Evolutionary conservation across 2,113 vertebrate genomes (phyloP).

Genomic region (Delphinapterus leucas): DNA sequence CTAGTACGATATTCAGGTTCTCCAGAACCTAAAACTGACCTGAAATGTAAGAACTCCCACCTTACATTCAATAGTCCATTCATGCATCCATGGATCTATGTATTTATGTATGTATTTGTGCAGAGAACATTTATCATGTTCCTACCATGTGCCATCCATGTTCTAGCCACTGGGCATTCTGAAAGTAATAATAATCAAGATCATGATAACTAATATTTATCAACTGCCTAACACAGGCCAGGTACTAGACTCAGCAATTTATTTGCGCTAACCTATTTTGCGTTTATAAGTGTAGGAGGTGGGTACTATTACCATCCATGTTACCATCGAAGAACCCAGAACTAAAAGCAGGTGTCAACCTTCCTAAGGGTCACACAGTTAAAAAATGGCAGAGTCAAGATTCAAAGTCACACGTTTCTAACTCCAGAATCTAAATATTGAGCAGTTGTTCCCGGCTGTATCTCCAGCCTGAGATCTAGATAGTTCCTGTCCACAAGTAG

Average conservation of each 20-base stretch:
- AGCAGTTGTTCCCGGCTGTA: background rate
- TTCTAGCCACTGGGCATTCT: background rate
- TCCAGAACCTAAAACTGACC: background rate
- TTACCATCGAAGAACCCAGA: background rate
- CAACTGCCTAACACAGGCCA: background rate
- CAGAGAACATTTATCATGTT: background rate
- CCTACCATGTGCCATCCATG: background rate
- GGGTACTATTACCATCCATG: background rate
- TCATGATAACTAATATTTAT: background rate
- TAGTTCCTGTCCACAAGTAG: background rate
- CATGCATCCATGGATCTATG: background rate
- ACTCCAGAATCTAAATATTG: background rate
- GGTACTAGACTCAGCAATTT: background rate
- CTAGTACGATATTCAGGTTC: background rate
- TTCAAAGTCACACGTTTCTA: background rate
- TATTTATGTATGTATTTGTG: background rate
- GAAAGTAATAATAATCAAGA: background rate
- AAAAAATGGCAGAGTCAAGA: background rate
- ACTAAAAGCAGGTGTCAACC: background rate
- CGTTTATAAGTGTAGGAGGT: background rate
- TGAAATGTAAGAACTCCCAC: background rate
- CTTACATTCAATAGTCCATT: background rate
- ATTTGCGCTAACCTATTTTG: background rate
- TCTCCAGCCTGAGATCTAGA: background rate
- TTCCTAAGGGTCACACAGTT: background rate